phyloP scores from a whole-genome alignment of 2,888 invertebrate genomes.

The Leptura quadrifasciata region DNA sequence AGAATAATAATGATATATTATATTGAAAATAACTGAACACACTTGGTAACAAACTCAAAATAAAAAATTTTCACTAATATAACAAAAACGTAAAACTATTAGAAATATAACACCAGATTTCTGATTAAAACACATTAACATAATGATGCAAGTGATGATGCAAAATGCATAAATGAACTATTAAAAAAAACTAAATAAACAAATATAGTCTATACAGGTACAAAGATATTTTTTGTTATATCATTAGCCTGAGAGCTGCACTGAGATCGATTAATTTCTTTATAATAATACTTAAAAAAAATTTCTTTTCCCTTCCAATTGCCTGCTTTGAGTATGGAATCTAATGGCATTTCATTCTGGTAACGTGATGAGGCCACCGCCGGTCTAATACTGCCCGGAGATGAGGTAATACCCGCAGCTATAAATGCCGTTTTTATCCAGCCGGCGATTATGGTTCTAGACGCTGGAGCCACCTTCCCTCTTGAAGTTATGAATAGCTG shows the following conservation, averaged over 20 bases:
- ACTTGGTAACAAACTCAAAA: no score
- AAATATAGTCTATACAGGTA: background rate
- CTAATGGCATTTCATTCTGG: slow-evolving; percentile 3
- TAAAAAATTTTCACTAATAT: background rate
- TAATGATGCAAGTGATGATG: no score
- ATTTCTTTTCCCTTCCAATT: slow-evolving; percentile 14
- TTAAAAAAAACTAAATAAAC: no score
- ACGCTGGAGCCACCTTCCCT: slow-evolving; percentile 44
- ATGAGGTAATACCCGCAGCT: background rate
- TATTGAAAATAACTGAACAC: background rate
- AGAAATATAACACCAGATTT: no score
- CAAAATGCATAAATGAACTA: no score
- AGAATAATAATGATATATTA: background rate
- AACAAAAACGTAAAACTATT: background rate
- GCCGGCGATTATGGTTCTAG: slow-evolving; percentile 46
- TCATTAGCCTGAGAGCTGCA: background rate
- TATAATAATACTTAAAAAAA: background rate
- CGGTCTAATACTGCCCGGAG: slow-evolving; percentile 3
- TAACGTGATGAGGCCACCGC: slow-evolving; percentile 20
- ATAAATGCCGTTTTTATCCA: slow-evolving; percentile 44
- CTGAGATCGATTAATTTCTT: background rate
- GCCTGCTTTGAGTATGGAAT: slow-evolving; percentile 5
- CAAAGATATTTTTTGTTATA: background rate
- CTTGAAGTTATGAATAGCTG: slow-evolving; percentile 48
- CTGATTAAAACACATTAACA: no score